Base-by-base conservation (phyloP, 1,140 invertebrate species). In the Charaxes varanes region DNA sequence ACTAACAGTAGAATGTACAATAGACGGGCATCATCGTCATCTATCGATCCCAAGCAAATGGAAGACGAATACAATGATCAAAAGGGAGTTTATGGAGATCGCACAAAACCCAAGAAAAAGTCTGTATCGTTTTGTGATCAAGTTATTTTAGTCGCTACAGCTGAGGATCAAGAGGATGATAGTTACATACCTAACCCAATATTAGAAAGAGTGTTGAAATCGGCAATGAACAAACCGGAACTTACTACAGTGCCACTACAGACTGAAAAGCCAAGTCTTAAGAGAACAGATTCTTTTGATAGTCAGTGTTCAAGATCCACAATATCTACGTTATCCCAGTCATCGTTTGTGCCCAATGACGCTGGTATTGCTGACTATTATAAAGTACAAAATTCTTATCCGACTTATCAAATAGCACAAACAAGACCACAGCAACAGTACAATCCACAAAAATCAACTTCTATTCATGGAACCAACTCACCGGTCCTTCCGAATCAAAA, bases 81-180 rank as follows among this genome's bases (percentile, higher is more conserved):
- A 59, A 73, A 71, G 57, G 52, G 28, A 44, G 32, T 33, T 10
- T 68, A 66, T 36, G 46, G 46, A 8, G 76, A 81, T 33, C 62
- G 74, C 1, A 86, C 88, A 50, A 87, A 90, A 36, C 86, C 89
- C 4, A 94, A 94, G 65, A 97, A 97, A 86, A 97, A 97, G 71
- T 95, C 93, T 54, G 95, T 97, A 1, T 96, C 94, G 0, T 97
- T 97, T 73, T 96, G 94, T 59, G 94, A 97, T 69, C 93, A 96
- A 80, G 94, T 97, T 0, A 94, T 95, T 40, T 81, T 97, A 16
- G 95, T 97, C 7, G 94, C 94, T 2, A 95, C 94, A 8, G 94
- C 95, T 0, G 94, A 96, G 61, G 94, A 97, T 54, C 92, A 94
- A 53, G 94, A 95, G 72, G 92, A 94, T 36, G 93, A 95, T 36